Evolutionary conservation across 2,888 invertebrate genomes (phyloP).

Genomic region (Phragmatobia fuliginosa): DNA sequence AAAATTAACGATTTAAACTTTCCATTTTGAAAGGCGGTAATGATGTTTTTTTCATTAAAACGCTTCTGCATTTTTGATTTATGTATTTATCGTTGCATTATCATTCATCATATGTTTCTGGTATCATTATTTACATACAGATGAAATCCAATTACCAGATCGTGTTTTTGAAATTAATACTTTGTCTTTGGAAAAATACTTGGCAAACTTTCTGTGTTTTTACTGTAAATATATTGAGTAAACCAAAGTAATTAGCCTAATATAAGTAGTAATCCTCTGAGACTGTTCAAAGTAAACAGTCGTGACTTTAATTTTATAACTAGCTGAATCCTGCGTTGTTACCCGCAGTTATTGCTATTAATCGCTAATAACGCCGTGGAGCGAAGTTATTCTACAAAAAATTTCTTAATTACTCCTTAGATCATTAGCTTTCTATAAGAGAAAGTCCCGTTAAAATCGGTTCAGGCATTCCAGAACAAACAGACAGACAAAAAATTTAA

Average conservation of each 20-base stretch:
- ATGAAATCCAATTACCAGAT: conserved; percentile 32
- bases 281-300: too few species aligned
- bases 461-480: too few species aligned
- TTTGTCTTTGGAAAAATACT: background rate
- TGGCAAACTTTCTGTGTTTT: background rate
- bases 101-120: conserved; percentile 44
- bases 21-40: conserved; percentile 43
- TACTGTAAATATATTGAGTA: background rate
- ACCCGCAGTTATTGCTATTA: too few species aligned
- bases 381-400: too few species aligned
- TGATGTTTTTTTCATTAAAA: conserved; percentile 40
- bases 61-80: conserved; percentile 47
- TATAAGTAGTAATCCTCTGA: too few species aligned
- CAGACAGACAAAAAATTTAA: too few species aligned
- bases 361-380: too few species aligned
- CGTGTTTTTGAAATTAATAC: conserved; percentile 5
- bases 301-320: too few species aligned
- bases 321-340: too few species aligned
- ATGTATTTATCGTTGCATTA: conserved; percentile 29
- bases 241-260: background rate
- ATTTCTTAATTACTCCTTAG: too few species aligned
- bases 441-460: too few species aligned
- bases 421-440: too few species aligned
- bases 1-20: conserved; percentile 44
- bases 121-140: conserved; percentile 31